Base-by-base conservation (phyloP, 2,888 invertebrate genomes). In the Heliconius charithonia region DNA sequence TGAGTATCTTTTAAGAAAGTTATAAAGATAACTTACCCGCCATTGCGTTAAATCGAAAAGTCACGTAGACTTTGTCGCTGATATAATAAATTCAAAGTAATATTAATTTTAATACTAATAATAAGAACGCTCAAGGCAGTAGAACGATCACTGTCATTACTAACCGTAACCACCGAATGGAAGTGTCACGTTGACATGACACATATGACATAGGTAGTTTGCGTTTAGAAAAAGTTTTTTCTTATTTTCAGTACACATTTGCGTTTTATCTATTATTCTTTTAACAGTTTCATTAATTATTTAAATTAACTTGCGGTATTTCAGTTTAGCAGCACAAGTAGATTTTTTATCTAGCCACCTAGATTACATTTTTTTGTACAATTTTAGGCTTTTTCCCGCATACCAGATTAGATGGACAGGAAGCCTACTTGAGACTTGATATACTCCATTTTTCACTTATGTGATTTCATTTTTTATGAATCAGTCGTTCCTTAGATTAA, bases 21-120 rank as follows among this genome's bases (percentile, higher is more conserved):
- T 29, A 80, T 79, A 80, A 81, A 83, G 81, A 84, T 81, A 83
- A 87, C 91, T 79, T 84, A 92, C 93, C 91, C 84, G 92, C 90
- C 93, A 93, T 93, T 81, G 86, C 86, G 83, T 78, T 67, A 76
- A 79, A 81, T 76, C 82, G 51, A 81, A 77, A 84, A 86, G 88
- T 89, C 88, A 88, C 87, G 87, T 88, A 87, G 83, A 29, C 73
- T 29, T 63, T n/a, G 16, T 27, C 63, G 63, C 27, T 27, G 27
- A 27, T 27, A 63, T 63, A 63, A 63, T 63, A 63, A 63, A 63
- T 63, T 63, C 3, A 32, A 66, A 59, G 9, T 59, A 27, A 59
- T 70, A 27, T 45, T 32, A 32, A 32, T 32, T 37, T 71, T 29
- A 22, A 75, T 70, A 70, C 51, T 62, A 79, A 25, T 77, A 69